Conservation (phyloP, 2,113 vertebrate genomes). For the Sula dactylatra region DNA sequence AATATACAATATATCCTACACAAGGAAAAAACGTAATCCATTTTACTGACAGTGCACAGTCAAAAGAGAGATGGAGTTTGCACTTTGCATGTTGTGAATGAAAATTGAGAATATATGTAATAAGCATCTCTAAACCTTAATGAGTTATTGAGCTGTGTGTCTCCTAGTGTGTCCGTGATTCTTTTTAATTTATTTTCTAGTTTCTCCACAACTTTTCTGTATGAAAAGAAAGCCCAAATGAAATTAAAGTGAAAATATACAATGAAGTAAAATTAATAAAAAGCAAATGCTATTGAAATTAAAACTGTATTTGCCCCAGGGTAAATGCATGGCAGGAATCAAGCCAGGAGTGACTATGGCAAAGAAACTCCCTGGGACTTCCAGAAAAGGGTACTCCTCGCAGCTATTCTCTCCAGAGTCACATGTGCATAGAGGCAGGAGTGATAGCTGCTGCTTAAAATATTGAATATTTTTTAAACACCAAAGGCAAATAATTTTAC, state of each 20-base stretch:
- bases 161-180: conserved; percentile 20
- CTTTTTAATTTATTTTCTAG: conserved; percentile 46
- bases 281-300: neutral
- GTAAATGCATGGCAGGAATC: neutral
- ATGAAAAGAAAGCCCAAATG: neutral
- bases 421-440: neutral
- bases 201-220: conserved; percentile 4
- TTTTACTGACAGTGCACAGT: neutral
- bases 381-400: neutral
- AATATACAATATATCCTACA: neutral
- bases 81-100: conserved; percentile 17
- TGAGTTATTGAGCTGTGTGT: conserved; percentile 56
- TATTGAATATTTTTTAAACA: neutral
- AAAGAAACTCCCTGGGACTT: neutral
- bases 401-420: neutral
- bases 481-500: conserved; percentile 1
- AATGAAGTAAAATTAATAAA: conserved; percentile 12
- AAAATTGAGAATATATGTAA: conserved; percentile 47
- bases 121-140: conserved; percentile 40
- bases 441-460: neutral
- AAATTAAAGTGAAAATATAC: conserved; percentile 27
- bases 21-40: conserved; percentile 14
- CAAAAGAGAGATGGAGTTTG: conserved; percentile 34
- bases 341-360: neutral
- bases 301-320: neutral